These are phyloP conservation scores for Temnopleurus reevesii DNA, from an alignment of 53 echinoderm and acorn worm species.

Conservation along the genomic window DNA sequence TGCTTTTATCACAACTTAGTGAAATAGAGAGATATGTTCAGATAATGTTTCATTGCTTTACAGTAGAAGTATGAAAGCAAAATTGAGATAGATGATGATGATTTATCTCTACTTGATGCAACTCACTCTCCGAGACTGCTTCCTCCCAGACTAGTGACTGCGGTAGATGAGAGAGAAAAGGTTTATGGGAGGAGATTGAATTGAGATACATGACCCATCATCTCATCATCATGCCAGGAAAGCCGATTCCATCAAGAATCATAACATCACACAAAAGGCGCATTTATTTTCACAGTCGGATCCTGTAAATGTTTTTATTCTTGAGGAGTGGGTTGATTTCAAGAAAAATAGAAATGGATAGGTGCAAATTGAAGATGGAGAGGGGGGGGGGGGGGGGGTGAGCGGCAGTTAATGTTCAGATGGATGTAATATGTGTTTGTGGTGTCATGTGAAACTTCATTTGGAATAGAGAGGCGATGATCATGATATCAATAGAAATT, in stretches of 20 bases:
- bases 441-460: not conserved
- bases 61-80: too few species aligned
- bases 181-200: not conserved
- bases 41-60: too few species aligned
- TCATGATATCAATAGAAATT: too few species aligned
- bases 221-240: not conserved
- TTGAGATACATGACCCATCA: conserved; percentile 26
- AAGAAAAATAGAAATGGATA: not conserved
- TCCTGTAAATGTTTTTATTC: not conserved
- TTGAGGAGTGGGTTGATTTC: not conserved
- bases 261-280: conserved; percentile 17
- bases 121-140: too few species aligned
- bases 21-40: too few species aligned
- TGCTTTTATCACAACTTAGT: too few species aligned
- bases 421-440: not conserved
- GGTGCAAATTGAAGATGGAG: conserved; percentile 21
- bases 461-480: too few species aligned
- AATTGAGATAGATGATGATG: too few species aligned
- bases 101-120: too few species aligned
- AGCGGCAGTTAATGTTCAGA: not conserved
- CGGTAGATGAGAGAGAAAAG: not conserved
- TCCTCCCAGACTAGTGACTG: not conserved
- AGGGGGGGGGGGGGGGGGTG: too few species aligned
- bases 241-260: not conserved
- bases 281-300: conserved; percentile 3